Evolutionary conservation across 2,113 vertebrate genomes (phyloP).

Genomic region (Cyphomyrus plagiostoma): DNA sequence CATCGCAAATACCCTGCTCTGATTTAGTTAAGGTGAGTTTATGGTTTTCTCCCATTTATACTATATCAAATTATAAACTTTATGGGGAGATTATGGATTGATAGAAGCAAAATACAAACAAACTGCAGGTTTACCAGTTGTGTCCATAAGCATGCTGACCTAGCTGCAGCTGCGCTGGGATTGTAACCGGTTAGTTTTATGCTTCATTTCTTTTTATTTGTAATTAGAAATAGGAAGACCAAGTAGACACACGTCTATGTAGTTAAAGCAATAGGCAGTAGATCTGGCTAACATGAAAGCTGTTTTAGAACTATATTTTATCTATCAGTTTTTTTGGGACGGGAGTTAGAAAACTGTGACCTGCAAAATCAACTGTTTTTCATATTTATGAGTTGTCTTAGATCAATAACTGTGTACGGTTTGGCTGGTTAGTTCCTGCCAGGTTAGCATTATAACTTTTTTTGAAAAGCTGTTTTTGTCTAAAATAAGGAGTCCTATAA

Average conservation of each 20-base stretch:
- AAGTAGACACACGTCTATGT: background rate
- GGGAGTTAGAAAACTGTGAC: background rate
- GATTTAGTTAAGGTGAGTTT: conserved; percentile 18
- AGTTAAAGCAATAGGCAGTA: background rate
- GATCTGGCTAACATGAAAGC: background rate
- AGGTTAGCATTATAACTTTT: background rate
- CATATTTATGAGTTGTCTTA: background rate
- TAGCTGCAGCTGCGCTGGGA: background rate
- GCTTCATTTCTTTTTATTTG: background rate
- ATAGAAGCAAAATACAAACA: background rate
- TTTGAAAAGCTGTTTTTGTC: background rate
- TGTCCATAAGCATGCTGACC: background rate
- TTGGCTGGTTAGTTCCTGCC: background rate
- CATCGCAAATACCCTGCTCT: conserved; percentile 24
- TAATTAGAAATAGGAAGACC: background rate
- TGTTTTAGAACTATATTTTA: background rate
- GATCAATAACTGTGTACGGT: background rate
- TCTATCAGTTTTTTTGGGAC: background rate
- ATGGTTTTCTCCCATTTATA: background rate
- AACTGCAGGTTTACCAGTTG: background rate
- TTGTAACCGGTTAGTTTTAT: background rate
- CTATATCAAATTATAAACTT: background rate
- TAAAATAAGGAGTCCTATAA: background rate
- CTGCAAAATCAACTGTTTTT: too few species aligned
- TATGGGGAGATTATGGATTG: background rate